Percentiles rank a stretch among this genome's conserved stretches.
Evolutionary conservation across 2,797 vertebrate genomes (phyloP).

Genomic region (Menidia menidia): DNA sequence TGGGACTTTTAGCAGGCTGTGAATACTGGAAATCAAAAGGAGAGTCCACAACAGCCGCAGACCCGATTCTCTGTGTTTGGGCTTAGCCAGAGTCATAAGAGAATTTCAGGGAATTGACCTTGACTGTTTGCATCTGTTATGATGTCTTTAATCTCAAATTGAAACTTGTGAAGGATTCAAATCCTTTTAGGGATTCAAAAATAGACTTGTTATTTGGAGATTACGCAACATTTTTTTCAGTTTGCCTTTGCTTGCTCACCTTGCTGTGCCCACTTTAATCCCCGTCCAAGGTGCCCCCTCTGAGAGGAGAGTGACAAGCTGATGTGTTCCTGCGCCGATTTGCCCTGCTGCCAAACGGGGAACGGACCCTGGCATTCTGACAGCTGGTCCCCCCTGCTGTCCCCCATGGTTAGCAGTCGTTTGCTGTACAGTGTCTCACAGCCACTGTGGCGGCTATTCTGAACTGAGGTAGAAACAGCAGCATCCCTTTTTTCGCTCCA

Average conservation of each 20-base stretch:
- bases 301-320: constrained; percentile 40
- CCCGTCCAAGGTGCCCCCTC: constrained; percentile 34
- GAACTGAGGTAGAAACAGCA: constrained; percentile 67
- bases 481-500: constrained; percentile 66
- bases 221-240: constrained; percentile 16
- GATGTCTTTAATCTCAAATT: constrained; percentile 5
- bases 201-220: constrained; percentile 23
- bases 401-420: constrained; percentile 71
- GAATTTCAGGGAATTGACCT: constrained; percentile 24
- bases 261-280: constrained; percentile 46
- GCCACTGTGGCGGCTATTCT: constrained; percentile 55
- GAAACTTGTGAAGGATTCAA: neutral
- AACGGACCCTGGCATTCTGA: constrained; percentile 64
- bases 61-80: constrained; percentile 1
- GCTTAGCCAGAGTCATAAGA: constrained; percentile 5
- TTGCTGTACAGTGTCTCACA: constrained; percentile 69
- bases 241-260: constrained; percentile 33
- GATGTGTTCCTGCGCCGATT: constrained; percentile 52
- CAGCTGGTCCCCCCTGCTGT: constrained; percentile 70
- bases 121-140: constrained; percentile 16
- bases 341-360: constrained; percentile 51
- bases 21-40: too few relatives aligned
- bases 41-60: neutral
- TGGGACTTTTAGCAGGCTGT: neutral
- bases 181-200: neutral